Evolutionary conservation across 2,888 invertebrate species (phyloP).

Genomic region (Athetis lepigone): DNA sequence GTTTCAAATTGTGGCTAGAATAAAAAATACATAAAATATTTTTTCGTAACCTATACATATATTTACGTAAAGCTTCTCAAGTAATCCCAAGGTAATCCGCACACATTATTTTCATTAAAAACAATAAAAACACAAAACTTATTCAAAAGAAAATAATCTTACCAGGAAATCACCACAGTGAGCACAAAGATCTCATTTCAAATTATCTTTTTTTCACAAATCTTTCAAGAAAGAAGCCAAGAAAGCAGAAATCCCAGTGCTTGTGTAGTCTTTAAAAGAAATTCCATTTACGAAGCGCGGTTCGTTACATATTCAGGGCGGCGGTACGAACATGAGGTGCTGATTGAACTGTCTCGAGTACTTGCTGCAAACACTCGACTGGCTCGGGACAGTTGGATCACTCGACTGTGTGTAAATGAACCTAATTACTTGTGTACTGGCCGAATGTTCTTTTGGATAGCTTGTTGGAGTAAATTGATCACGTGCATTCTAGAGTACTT

Average conservation of each 20-base stretch:
- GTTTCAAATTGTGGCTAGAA: too few relatives aligned
- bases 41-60: too few relatives aligned
- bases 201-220: slow-evolving; percentile 48
- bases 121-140: not conserved
- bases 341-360: slow-evolving; percentile 69
- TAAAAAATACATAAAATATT: too few relatives aligned
- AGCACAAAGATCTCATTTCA: slow-evolving; percentile 44
- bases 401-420: slow-evolving; percentile 46
- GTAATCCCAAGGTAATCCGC: too few relatives aligned
- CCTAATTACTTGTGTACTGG: slow-evolving; percentile 45
- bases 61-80: too few relatives aligned
- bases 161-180: slow-evolving; percentile 5
- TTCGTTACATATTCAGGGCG: slow-evolving; percentile 71
- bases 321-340: slow-evolving; percentile 64
- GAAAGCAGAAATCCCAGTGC: slow-evolving; percentile 37
- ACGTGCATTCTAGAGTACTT: not conserved
- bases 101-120: not conserved
- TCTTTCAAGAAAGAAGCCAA: slow-evolving; percentile 26
- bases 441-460: slow-evolving; percentile 16
- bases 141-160: not conserved
- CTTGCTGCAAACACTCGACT: slow-evolving; percentile 60
- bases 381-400: slow-evolving; percentile 33
- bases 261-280: slow-evolving; percentile 51
- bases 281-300: slow-evolving; percentile 65
- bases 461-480: not conserved